Conservation (phyloP, 2,113 vertebrate genomes). For the Spea multiplicata region DNA sequence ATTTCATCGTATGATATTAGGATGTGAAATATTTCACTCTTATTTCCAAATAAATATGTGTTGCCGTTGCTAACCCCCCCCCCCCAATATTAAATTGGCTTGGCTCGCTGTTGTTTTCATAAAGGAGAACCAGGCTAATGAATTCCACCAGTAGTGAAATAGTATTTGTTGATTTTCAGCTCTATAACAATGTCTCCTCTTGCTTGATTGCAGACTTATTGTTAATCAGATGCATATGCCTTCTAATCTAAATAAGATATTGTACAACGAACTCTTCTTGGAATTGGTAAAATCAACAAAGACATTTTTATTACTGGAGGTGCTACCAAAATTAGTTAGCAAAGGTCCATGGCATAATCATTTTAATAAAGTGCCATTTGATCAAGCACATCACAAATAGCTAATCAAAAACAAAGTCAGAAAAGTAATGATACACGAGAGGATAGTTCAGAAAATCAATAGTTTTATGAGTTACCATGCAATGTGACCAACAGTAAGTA, state of each 20-base stretch:
- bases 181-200: background rate
- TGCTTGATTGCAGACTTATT: background rate
- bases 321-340: background rate
- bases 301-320: background rate
- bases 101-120: too few species aligned
- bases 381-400: background rate
- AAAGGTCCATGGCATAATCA: background rate
- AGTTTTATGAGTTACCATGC: background rate
- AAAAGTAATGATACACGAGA: background rate
- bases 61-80: too few species aligned
- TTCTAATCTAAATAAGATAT: background rate
- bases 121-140: too few species aligned
- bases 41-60: too few species aligned
- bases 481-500: background rate
- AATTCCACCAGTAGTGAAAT: background rate
- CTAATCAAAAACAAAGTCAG: background rate
- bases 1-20: too few species aligned
- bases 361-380: too few species aligned
- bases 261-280: background rate
- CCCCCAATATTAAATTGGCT: too few species aligned
- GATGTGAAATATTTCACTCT: too few species aligned
- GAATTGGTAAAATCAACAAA: background rate
- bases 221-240: background rate
- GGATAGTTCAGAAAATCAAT: conserved; percentile 2
- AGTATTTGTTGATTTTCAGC: background rate